phyloP scores from a whole-genome alignment of 2,113 vertebrate species.

The Hippocampus abdominalis region DNA sequence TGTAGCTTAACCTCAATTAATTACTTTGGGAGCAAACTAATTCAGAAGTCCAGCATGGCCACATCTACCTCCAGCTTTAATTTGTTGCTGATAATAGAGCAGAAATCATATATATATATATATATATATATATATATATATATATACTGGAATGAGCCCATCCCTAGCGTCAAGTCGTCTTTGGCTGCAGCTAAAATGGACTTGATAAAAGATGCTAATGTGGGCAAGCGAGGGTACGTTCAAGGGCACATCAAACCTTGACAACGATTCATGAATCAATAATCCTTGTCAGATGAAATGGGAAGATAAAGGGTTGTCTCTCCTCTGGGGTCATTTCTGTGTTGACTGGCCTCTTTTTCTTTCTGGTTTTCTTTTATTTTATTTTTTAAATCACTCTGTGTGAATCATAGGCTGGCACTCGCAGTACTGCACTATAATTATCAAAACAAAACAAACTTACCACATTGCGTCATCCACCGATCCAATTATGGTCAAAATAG shows the following conservation, averaged over 20 bases:
- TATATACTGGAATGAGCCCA: not conserved
- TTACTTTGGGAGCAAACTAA: not conserved
- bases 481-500: no score
- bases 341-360: constrained; percentile 49
- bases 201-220: constrained; percentile 52
- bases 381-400: constrained; percentile 34
- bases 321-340: constrained; percentile 54
- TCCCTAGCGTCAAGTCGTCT: constrained; percentile 16
- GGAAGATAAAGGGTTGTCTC: constrained; percentile 41
- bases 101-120: constrained; percentile 14
- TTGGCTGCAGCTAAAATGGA: constrained; percentile 22
- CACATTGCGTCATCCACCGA: not conserved
- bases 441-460: no score
- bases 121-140: no score
- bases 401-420: constrained; percentile 21
- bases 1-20: not conserved
- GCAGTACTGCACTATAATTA: no score
- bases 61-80: not conserved
- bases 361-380: no score
- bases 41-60: not conserved
- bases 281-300: constrained; percentile 55
- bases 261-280: constrained; percentile 65
- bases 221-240: constrained; percentile 21
- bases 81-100: constrained; percentile 22
- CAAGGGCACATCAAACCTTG: constrained; percentile 57